Percentiles rank a stretch among this genome's conserved stretches.
Evolutionary conservation across 2,888 invertebrate genomes (phyloP).

Genomic region (Phymatocera aterrima): DNA sequence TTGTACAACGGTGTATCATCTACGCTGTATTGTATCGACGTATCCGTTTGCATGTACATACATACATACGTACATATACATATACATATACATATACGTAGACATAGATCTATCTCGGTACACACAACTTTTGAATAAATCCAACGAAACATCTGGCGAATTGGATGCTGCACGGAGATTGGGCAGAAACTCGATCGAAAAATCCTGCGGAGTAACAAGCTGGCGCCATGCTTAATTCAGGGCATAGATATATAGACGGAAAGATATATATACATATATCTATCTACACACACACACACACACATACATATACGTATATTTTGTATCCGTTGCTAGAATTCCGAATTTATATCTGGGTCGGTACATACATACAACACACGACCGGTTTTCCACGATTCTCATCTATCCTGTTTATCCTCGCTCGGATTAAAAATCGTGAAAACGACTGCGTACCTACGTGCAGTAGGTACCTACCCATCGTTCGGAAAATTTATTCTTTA

Average conservation of each 20-base stretch:
- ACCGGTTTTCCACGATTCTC: too few species aligned
- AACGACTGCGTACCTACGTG: background rate
- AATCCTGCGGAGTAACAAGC: conserved; percentile 29
- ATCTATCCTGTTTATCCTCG: too few species aligned
- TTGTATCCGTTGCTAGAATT: too few species aligned
- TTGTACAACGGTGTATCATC: background rate
- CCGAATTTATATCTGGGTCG: too few species aligned
- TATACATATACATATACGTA: background rate
- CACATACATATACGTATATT: too few species aligned
- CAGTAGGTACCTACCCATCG: too few species aligned
- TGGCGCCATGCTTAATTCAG: conserved; percentile 32
- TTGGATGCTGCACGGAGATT: background rate
- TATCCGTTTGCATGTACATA: background rate
- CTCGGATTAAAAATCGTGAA: too few species aligned
- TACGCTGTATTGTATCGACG: background rate
- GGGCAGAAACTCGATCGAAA: background rate
- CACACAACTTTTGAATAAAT: conserved; percentile 35
- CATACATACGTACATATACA: background rate
- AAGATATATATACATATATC: too few species aligned
- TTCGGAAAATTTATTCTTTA: too few species aligned
- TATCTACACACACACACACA: background rate
- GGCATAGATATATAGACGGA: background rate
- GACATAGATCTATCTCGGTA: background rate
- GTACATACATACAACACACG: too few species aligned
- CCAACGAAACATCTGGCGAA: conserved; percentile 38